Conservation (phyloP, 2,888 invertebrate species). For the Anorthoa munda region DNA sequence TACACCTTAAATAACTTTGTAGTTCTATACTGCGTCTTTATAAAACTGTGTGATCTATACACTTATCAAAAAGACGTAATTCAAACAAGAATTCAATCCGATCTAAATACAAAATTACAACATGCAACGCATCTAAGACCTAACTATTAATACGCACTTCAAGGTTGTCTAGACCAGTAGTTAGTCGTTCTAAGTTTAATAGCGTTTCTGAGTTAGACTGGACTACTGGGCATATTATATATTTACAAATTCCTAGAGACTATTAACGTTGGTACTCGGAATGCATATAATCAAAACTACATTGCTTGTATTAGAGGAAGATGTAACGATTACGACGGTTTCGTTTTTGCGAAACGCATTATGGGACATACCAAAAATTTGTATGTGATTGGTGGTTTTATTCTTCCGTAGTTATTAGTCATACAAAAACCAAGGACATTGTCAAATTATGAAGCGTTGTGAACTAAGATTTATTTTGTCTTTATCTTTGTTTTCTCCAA, state of each 20-base stretch:
- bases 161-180: constrained; percentile 57
- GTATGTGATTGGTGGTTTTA: not conserved
- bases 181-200: constrained; percentile 31
- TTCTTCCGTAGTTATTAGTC: not conserved
- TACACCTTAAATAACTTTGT: not conserved
- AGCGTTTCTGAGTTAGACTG: constrained; percentile 21
- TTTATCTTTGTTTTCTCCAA: not conserved
- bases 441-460: not conserved
- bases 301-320: not conserved
- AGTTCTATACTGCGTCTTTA: not conserved
- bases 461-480: not conserved
- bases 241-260: constrained; percentile 39
- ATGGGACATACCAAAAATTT: not conserved
- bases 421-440: not conserved
- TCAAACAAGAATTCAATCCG: constrained; percentile 20
- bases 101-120: constrained; percentile 26
- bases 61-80: constrained; percentile 2
- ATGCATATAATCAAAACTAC: constrained; percentile 15
- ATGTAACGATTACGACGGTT: not conserved
- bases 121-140: constrained; percentile 13
- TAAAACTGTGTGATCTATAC: not conserved
- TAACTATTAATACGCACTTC: constrained; percentile 53
- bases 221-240: constrained; percentile 20
- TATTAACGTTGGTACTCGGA: constrained; percentile 9
- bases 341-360: not conserved